Percentiles rank a stretch among this genome's conserved stretches.
Conservation (phyloP, 2,113 vertebrate genomes). For the Cinclus mexicanus region DNA sequence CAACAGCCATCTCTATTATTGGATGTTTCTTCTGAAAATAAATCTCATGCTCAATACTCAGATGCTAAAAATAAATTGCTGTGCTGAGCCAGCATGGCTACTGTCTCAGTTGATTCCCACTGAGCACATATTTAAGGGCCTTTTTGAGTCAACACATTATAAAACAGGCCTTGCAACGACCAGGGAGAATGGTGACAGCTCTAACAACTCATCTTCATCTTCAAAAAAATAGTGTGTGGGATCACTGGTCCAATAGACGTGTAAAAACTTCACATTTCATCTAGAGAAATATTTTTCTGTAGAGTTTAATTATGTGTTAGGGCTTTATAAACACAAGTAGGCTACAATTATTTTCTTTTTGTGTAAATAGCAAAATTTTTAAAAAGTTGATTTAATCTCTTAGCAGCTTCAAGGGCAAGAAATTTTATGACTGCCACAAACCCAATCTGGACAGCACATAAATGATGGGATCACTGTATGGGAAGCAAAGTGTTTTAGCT, state of each 20-base stretch:
- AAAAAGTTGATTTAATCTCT: not conserved
- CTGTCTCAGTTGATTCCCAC: slow-evolving; percentile 20
- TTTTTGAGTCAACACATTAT: not conserved
- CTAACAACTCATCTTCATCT: not conserved
- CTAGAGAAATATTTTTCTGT: not conserved
- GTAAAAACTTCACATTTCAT: not conserved
- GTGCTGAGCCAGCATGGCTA: slow-evolving; percentile 2
- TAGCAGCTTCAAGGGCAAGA: not conserved
- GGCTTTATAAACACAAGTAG: not conserved
- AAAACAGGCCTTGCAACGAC: not conserved
- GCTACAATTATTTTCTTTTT: not conserved
- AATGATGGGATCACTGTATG: not conserved
- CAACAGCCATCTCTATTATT: not conserved
- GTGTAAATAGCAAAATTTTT: not conserved
- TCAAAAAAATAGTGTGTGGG: not conserved
- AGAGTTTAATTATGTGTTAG: not conserved
- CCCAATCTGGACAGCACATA: not conserved
- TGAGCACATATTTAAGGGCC: not conserved
- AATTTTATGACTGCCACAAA: not conserved
- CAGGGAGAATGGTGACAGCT: not conserved
- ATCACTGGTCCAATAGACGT: not conserved
- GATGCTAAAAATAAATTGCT: slow-evolving; percentile 20
- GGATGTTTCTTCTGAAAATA: slow-evolving; percentile 43
- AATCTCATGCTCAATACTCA: not conserved
- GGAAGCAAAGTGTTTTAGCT: not conserved